phyloP scores from a whole-genome alignment of 2,797 vertebrate species.

The Sylvia borin region DNA sequence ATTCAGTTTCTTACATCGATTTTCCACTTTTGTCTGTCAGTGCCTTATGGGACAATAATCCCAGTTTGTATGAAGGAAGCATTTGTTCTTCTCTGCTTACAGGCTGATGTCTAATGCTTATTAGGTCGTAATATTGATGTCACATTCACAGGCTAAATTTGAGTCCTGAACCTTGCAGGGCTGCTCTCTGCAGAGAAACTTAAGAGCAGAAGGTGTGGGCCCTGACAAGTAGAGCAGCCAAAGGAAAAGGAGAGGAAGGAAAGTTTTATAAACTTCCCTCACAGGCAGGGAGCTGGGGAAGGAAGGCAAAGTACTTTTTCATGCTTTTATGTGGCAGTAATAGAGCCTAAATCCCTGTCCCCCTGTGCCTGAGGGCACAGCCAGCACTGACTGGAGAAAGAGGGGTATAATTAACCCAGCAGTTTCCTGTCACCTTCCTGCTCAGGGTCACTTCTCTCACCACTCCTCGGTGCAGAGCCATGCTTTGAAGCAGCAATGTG shows the following conservation, averaged over 20 bases:
- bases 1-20: not conserved
- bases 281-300: not conserved
- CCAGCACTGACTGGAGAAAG: not conserved
- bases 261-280: not conserved
- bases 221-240: not conserved
- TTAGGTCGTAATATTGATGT: not conserved
- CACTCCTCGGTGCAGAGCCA: not conserved
- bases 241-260: not conserved
- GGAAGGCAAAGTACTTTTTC: not conserved
- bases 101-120: conserved; percentile 3
- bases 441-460: not conserved
- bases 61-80: not conserved
- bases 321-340: not conserved
- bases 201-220: not conserved
- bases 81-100: conserved; percentile 20
- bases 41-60: conserved; percentile 27
- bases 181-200: not conserved
- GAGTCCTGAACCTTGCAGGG: not conserved
- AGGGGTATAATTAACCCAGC: not conserved
- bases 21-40: conserved; percentile 35
- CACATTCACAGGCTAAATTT: not conserved
- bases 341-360: not conserved
- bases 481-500: not conserved
- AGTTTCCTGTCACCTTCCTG: not conserved
- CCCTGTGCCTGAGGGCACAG: not conserved